phyloP scores from a whole-genome alignment of 2,888 invertebrate species.

The Lasioglossum leucozonium region DNA sequence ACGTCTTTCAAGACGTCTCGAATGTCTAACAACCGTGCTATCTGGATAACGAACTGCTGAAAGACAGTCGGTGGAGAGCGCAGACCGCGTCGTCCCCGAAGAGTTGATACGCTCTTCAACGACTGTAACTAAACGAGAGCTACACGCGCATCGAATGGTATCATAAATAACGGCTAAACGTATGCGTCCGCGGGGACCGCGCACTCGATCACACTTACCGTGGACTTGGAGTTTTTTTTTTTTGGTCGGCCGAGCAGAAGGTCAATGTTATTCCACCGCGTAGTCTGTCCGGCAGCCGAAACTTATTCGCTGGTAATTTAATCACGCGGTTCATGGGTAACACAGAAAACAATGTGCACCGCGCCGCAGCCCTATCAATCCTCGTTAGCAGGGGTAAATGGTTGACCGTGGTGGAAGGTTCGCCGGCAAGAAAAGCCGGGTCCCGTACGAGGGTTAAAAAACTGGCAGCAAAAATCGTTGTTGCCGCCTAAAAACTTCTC shows the following conservation, averaged over 20 bases:
- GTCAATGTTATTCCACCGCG: background rate
- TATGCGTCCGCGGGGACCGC: slow-evolving; percentile 38
- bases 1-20: no score
- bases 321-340: background rate
- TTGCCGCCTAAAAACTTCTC: background rate
- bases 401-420: background rate
- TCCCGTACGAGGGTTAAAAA: slow-evolving; percentile 36
- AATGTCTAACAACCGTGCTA: no score
- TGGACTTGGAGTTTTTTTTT: slow-evolving; percentile 34
- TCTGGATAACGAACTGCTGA: no score
- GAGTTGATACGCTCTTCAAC: background rate
- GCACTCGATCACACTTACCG: slow-evolving; percentile 37
- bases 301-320: slow-evolving; percentile 32
- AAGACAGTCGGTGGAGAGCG: no score
- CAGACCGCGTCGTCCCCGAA: background rate
- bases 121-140: background rate
- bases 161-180: slow-evolving; percentile 28
- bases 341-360: background rate
- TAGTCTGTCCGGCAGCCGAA: slow-evolving; percentile 14
- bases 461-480: background rate
- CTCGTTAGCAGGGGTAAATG: slow-evolving; percentile 8
- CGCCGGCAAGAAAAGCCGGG: slow-evolving; percentile 5
- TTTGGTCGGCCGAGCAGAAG: slow-evolving; percentile 23
- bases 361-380: slow-evolving; percentile 15
- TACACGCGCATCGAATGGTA: background rate